These are phyloP conservation scores for Calyptomena viridis DNA, from an alignment of 2,113 vertebrate genomes.

Conservation along the genomic window DNA sequence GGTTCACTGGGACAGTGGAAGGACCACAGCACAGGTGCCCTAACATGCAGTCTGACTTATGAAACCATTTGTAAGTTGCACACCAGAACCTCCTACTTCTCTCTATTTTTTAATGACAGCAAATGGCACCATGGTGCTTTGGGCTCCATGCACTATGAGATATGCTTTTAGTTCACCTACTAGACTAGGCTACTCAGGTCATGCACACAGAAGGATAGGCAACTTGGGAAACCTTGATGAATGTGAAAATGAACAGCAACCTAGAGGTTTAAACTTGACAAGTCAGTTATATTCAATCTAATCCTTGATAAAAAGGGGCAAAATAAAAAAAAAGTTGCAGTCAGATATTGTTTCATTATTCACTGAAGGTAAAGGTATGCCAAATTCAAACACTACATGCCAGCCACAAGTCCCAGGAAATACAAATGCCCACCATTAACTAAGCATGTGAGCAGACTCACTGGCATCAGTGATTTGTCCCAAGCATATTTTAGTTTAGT, in stretches of 20 bases:
- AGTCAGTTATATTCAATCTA: not conserved
- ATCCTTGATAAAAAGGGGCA: not conserved
- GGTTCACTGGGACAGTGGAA: not conserved
- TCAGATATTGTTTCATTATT: not conserved
- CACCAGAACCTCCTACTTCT: not conserved
- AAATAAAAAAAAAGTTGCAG: not conserved
- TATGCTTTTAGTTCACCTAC: not conserved
- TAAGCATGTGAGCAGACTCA: not conserved
- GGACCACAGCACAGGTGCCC: not conserved
- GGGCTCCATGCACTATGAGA: not conserved
- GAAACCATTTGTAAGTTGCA: not conserved
- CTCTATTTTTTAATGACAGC: not conserved
- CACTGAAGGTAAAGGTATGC: not conserved
- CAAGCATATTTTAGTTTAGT: not conserved
- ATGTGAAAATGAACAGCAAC: not conserved
- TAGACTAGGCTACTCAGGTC: not conserved
- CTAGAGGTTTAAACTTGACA: not conserved
- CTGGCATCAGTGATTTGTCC: not conserved
- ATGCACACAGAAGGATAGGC: not conserved
- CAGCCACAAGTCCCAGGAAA: not conserved
- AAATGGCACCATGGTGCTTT: accelerated
- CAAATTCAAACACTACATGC: not conserved
- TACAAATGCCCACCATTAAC: not conserved
- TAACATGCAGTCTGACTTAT: not conserved
- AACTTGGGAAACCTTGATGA: not conserved